Conservation (phyloP, 2,888 invertebrate genomes). For the Apocheima hispidaria region DNA sequence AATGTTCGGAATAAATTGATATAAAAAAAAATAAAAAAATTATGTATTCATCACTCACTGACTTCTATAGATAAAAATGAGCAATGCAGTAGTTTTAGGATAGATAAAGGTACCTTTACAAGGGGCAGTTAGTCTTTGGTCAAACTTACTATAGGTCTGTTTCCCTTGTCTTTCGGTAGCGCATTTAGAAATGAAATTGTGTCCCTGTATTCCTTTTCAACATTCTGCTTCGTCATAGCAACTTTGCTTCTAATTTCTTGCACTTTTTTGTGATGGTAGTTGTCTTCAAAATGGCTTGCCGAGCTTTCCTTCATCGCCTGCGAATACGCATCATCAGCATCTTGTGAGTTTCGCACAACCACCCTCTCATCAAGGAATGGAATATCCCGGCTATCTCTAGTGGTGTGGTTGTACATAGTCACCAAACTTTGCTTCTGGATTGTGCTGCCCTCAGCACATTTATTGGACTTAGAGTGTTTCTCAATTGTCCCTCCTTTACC, state of each 20-base stretch:
- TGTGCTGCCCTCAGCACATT: slow-evolving; percentile 40
- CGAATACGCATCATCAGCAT: slow-evolving; percentile 73
- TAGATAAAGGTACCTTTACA: no score
- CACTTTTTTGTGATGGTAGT: slow-evolving; percentile 58
- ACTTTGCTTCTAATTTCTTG: slow-evolving; percentile 68
- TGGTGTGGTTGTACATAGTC: slow-evolving; percentile 72
- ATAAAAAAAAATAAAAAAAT: no score
- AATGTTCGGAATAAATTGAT: no score
- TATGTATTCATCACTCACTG: no score
- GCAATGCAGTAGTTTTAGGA: background rate
- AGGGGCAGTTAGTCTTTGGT: no score
- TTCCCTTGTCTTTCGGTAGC: slow-evolving; percentile 65
- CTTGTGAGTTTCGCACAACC: slow-evolving; percentile 62
- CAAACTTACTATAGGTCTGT: slow-evolving; percentile 66
- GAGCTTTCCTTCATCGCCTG: slow-evolving; percentile 68
- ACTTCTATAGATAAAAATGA: background rate
- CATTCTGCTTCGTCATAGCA: slow-evolving; percentile 88
- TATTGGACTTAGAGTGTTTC: slow-evolving; percentile 49
- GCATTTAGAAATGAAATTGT: slow-evolving; percentile 76
- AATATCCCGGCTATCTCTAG: slow-evolving; percentile 64
- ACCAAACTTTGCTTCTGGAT: slow-evolving; percentile 62
- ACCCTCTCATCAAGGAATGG: slow-evolving; percentile 55
- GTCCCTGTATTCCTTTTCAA: slow-evolving; percentile 79
- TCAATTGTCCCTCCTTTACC: slow-evolving; percentile 51
- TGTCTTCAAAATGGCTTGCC: slow-evolving; percentile 45